phyloP scores from a whole-genome alignment of 2,797 vertebrate genomes.

The Lophotriccus pileatus region DNA sequence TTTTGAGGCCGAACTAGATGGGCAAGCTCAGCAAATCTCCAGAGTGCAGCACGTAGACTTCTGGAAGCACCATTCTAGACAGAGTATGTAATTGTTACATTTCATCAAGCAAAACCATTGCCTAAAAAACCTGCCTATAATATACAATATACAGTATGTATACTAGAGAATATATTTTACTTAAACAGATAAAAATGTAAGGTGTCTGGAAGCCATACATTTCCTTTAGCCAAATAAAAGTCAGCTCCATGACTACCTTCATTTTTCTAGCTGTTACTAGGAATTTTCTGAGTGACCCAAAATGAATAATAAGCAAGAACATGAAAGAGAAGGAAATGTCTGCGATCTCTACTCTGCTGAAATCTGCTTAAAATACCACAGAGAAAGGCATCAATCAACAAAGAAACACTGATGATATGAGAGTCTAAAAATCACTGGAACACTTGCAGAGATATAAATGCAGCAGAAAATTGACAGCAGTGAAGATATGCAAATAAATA shows the following conservation, averaged over 20 bases:
- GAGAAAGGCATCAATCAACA: not conserved
- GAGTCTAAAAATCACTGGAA: conserved; percentile 9
- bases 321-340: not conserved
- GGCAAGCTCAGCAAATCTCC: conserved; percentile 96
- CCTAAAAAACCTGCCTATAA: not conserved
- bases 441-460: not conserved
- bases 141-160: not conserved
- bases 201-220: not conserved
- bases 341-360: not conserved
- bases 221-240: not conserved
- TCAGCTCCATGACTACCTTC: not conserved
- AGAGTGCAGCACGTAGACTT: conserved; percentile 93
- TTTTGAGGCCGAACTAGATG: conserved; percentile 98
- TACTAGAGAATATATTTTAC: not conserved
- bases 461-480: not conserved
- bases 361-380: conserved; percentile 24
- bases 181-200: not conserved
- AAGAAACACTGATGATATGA: not conserved
- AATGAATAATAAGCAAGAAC: not conserved
- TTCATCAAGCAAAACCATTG: not conserved
- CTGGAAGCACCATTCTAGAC: conserved; percentile 91
- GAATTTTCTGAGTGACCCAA: not conserved
- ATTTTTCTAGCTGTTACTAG: not conserved
- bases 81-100: not conserved
- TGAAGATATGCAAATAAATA: not conserved